These are phyloP conservation scores for Scelioninae gen. 2 DNA, from an alignment of 2,888 invertebrate genomes.

Conservation along the genomic window DNA sequence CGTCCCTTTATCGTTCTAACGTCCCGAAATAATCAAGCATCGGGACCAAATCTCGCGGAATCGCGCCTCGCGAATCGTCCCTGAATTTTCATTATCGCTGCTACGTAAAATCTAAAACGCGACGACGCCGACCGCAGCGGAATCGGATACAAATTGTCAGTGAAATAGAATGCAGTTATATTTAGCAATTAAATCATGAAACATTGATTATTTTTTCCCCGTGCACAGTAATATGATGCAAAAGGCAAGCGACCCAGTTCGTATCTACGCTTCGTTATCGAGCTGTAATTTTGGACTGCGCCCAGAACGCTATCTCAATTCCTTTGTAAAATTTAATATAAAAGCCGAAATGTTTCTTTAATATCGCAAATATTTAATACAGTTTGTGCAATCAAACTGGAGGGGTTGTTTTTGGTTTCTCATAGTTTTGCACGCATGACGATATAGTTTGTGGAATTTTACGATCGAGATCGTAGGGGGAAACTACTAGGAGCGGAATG, in stretches of 20 bases:
- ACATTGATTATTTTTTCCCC: constrained; percentile 52
- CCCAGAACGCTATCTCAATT: constrained; percentile 32
- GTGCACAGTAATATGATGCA: constrained; percentile 40
- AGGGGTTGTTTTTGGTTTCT: too few relatives aligned
- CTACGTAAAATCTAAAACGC: constrained; percentile 31
- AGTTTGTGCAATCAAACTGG: constrained; percentile 31
- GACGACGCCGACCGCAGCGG: constrained; percentile 13
- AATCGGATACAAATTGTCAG: constrained; percentile 48
- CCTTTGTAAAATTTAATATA: constrained; percentile 46
- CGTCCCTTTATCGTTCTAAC: too few relatives aligned
- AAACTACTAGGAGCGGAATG: too few relatives aligned
- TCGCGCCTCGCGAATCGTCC: constrained; percentile 28
- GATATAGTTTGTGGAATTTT: too few relatives aligned
- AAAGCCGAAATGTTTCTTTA: constrained; percentile 31
- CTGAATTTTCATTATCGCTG: constrained; percentile 28
- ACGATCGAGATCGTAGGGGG: too few relatives aligned
- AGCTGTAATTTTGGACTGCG: constrained; percentile 39
- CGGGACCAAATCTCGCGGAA: too few relatives aligned
- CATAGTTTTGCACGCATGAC: too few relatives aligned
- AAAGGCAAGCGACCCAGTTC: constrained; percentile 46
- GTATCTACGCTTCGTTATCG: constrained; percentile 27
- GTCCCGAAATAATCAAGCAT: too few relatives aligned
- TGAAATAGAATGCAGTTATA: constrained; percentile 42
- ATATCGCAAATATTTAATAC: constrained; percentile 24
- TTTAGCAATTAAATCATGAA: constrained; percentile 45